Conservation (phyloP, 2,888 invertebrate species). For the Chrysolina oricalcia region DNA sequence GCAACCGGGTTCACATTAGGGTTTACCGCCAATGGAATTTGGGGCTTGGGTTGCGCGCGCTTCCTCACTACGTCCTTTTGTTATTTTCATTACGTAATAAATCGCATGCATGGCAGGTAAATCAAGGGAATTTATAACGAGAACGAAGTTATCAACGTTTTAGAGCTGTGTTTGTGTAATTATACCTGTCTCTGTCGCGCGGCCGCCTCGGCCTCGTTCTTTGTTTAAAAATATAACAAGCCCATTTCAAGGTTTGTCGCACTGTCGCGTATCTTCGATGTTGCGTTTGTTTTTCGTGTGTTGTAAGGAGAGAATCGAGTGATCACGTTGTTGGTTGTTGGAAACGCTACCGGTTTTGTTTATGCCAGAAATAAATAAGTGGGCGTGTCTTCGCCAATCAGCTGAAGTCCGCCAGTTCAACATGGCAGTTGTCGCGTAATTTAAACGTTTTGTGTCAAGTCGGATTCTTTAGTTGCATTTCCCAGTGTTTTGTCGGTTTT, state of each 20-base stretch:
- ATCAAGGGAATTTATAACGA: not conserved
- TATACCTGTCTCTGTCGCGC: slow-evolving; percentile 7
- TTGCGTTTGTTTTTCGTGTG: slow-evolving; percentile 31
- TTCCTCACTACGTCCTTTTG: slow-evolving; percentile 40
- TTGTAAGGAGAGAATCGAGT: slow-evolving; percentile 43
- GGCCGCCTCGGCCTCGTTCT: not conserved
- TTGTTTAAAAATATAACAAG: slow-evolving; percentile 33
- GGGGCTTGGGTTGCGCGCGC: slow-evolving; percentile 54
- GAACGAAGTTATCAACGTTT: slow-evolving; percentile 21
- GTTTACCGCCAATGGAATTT: slow-evolving; percentile 58
- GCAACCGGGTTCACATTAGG: slow-evolving; percentile 60
- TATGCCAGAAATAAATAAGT: slow-evolving; percentile 68
- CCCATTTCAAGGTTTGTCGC: slow-evolving; percentile 35
- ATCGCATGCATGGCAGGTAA: slow-evolving; percentile 20
- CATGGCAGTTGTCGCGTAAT: slow-evolving; percentile 63
- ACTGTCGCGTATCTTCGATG: slow-evolving; percentile 32
- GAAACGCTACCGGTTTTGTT: slow-evolving; percentile 66
- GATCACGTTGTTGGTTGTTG: slow-evolving; percentile 46
- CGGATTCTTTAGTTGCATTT: slow-evolving; percentile 24
- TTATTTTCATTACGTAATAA: slow-evolving; percentile 50
- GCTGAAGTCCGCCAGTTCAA: slow-evolving; percentile 66
- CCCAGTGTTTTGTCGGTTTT: slow-evolving; percentile 6
- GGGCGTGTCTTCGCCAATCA: slow-evolving; percentile 68
- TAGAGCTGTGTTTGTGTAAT: slow-evolving; percentile 11
- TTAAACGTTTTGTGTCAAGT: slow-evolving; percentile 53